Evolutionary conservation across 2,888 invertebrate species (phyloP).

Genomic region (Lasius fuliginosus): DNA sequence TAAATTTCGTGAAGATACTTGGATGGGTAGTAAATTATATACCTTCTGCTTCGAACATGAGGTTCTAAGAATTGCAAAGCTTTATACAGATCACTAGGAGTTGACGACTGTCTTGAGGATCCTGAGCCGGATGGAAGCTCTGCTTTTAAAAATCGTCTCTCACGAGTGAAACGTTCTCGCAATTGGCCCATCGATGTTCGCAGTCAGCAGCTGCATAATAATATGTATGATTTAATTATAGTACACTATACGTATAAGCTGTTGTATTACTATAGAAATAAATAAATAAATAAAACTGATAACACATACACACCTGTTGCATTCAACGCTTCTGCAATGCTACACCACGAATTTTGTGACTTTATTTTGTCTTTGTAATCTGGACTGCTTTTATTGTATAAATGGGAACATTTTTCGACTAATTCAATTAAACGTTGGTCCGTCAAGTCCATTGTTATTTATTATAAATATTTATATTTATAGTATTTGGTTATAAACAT

Average conservation of each 20-base stretch:
- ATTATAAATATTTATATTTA: too few species aligned
- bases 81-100: background rate
- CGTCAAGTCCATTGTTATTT: background rate
- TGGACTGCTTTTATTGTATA: background rate
- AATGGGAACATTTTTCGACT: background rate
- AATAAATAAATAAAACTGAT: conserved; percentile 12
- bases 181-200: background rate
- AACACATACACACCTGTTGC: background rate
- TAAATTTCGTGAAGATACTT: background rate
- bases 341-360: background rate
- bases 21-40: background rate
- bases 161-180: background rate
- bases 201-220: background rate
- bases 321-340: background rate
- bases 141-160: background rate
- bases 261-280: background rate
- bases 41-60: background rate
- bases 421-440: background rate
- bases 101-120: background rate
- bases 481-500: too few species aligned
- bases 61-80: background rate
- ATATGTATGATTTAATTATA: background rate
- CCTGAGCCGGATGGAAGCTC: background rate
- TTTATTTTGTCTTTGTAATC: background rate
- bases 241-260: background rate